Evolutionary conservation across 64 coral and sea anemone genomes (phyloP), one percentile per base, ranked within the genome.

Genomic region (Montipora cactus): DNA sequence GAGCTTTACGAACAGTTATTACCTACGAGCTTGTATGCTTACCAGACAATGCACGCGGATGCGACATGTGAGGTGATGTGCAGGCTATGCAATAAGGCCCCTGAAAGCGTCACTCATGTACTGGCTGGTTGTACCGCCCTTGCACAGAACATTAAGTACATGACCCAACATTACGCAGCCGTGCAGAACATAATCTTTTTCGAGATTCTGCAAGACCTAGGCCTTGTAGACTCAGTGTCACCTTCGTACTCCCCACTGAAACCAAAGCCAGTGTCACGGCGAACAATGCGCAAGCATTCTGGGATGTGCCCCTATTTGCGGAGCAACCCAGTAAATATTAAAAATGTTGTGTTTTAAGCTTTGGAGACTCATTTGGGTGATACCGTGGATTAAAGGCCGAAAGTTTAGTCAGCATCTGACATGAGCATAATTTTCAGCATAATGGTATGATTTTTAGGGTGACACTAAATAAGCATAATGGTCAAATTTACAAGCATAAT

Each of bases 171-270:
- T 64, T 13, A 64, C 3, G 15, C 7, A 64, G 61, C 53, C 53
- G 7, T 57, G 37, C 37, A 37, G 53, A 57, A 57, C 0, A 57
- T 57, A 6, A 6, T 57, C 11, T 57, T 57, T 11, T 57, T 57
- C 53, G 53, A 57, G 3, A 57, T 57, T 57, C 11, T 57, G 53
- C 53, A 57, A 57, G 53, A 64, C 61, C 13, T 15, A 64, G 61
- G 14, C 61, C 61, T 15, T 64, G 61, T 64, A 64, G 71, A 74
- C 25, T 74, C 71, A 25, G 71, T 44, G 25, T 12, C 61, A 64
- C 61, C 61, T 64, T 64, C 7, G 71, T 74, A 74, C 21, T 74
- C 71, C n/a, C 71, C 71, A 74, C 71, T 74, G 71, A 74, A 74
- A 74, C 20, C 71, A n/a, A 74, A 20, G 22, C n/a, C 71, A 25